A percentile compares a stretch with the other conserved stretches of the same genome.
These are phyloP conservation scores for Dasypolia templi DNA, from an alignment of 2,888 invertebrate species.

Conservation along the genomic window DNA sequence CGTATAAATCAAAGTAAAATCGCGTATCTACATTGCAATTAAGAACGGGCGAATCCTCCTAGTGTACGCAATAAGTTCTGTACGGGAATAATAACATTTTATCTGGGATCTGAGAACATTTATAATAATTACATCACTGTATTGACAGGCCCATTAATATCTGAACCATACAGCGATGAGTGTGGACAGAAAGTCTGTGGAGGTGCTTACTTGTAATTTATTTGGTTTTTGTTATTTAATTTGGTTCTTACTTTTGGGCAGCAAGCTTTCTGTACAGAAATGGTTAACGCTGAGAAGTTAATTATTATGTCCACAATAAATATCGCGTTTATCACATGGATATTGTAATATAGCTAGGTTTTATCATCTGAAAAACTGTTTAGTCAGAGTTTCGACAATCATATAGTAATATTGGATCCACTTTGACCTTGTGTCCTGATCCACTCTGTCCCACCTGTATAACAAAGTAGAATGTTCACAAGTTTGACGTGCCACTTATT, in stretches of 20 bases:
- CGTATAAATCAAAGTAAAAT: conserved; percentile 65
- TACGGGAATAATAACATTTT: conserved; percentile 82
- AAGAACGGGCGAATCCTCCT: conserved; percentile 78
- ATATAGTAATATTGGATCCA: not conserved
- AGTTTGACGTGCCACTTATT: not conserved
- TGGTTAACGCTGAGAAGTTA: not conserved
- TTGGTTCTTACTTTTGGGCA: conserved; percentile 4
- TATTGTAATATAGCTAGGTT: not conserved
- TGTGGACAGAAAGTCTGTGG: conserved; percentile 39
- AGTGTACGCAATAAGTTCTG: conserved; percentile 77
- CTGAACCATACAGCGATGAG: conserved; percentile 70
- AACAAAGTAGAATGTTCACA: not conserved
- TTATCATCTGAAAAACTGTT: not conserved
- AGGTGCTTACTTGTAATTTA: conserved; percentile 33
- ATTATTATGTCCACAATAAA: not conserved
- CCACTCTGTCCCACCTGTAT: not conserved
- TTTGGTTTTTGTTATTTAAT: conserved; percentile 26
- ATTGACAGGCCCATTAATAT: conserved; percentile 87
- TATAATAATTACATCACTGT: conserved; percentile 88
- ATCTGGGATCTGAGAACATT: conserved; percentile 83
- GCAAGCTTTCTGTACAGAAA: not conserved
- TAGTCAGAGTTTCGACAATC: not conserved
- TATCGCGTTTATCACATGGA: not conserved
- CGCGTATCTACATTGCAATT: conserved; percentile 79
- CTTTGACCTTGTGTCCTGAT: too few relatives aligned